These are phyloP conservation scores for Calephelis virginiensis DNA, from an alignment of 1,140 invertebrate genomes.

Conservation along the genomic window DNA sequence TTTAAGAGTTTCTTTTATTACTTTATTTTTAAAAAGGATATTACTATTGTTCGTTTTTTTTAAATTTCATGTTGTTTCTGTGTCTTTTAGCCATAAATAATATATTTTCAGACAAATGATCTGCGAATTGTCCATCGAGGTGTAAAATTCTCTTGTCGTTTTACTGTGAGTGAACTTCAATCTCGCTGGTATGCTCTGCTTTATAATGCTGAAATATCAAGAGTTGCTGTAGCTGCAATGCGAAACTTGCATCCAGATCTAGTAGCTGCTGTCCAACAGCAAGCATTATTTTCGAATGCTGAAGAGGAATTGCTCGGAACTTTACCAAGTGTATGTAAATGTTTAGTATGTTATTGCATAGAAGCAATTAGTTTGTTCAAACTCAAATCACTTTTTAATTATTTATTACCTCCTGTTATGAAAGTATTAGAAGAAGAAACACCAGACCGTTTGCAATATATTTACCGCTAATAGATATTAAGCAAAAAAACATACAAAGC, in stretches of 20 bases:
- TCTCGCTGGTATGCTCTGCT: constrained; percentile 97
- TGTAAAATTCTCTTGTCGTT: constrained; percentile 97
- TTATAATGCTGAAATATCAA: constrained; percentile 93
- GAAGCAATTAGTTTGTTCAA: background rate
- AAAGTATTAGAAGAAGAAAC: too few species aligned
- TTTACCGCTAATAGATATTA: too few species aligned
- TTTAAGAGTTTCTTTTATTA: too few species aligned
- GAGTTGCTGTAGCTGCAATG: constrained; percentile 94
- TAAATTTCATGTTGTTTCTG: too few species aligned
- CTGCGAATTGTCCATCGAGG: constrained; percentile 92
- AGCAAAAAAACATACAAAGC: too few species aligned
- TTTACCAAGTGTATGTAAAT: constrained; percentile 87
- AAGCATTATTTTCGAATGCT: constrained; percentile 92
- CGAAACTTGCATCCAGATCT: constrained; percentile 95
- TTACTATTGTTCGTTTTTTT: too few species aligned
- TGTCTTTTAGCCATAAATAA: background rate
- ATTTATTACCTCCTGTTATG: too few species aligned
- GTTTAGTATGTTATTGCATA: background rate
- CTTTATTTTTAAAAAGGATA: too few species aligned
- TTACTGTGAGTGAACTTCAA: constrained; percentile 95
- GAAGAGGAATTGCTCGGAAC: constrained; percentile 93
- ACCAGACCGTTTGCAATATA: too few species aligned
- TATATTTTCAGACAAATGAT: constrained; percentile 88
- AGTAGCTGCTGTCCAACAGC: constrained; percentile 90
- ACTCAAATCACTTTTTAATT: background rate